phyloP scores from a whole-genome alignment of 2,888 invertebrate genomes.

The Slavum lentiscoides region DNA sequence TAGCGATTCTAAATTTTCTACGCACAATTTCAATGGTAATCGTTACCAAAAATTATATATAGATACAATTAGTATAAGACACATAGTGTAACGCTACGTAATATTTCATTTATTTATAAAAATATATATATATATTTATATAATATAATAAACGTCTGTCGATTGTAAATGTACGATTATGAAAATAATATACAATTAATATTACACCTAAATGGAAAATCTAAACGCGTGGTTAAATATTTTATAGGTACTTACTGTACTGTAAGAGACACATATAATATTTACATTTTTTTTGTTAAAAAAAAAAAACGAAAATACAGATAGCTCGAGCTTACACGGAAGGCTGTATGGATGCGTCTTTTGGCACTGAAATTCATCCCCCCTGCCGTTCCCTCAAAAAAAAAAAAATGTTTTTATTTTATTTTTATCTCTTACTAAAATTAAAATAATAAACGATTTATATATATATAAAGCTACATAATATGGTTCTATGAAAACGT shows the following conservation, averaged over 20 bases:
- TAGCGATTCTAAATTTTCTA: neutral
- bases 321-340: neutral
- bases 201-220: neutral
- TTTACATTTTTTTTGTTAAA: too few relatives aligned
- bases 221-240: neutral
- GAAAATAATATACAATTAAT: neutral
- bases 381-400: neutral
- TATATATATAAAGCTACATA: too few relatives aligned
- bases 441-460: too few relatives aligned
- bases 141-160: neutral
- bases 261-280: too few relatives aligned
- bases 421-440: too few relatives aligned
- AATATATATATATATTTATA: neutral
- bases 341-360: neutral
- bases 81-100: too few relatives aligned
- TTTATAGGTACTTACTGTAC: neutral
- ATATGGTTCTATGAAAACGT: too few relatives aligned
- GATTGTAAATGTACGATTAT: too few relatives aligned
- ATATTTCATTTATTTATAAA: neutral
- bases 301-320: slow-evolving; percentile 3
- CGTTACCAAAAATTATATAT: neutral
- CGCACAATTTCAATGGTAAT: slow-evolving; percentile 6
- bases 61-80: too few relatives aligned
- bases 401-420: neutral
- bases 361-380: slow-evolving; percentile 36